phyloP scores from a whole-genome alignment of 2,797 vertebrate genomes.

The Molossus molossus region DNA sequence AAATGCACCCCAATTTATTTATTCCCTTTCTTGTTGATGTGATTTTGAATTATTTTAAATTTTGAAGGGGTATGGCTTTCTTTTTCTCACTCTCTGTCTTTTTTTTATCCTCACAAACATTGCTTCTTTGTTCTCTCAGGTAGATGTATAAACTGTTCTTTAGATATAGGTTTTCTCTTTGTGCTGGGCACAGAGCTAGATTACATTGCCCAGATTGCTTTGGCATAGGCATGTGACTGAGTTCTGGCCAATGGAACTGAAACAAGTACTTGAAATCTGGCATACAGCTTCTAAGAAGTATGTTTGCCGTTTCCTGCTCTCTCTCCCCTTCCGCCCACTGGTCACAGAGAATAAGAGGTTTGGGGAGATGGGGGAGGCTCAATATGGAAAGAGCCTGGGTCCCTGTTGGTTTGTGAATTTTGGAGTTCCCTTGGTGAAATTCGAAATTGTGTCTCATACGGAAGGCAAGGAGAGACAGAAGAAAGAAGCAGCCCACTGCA shows the following conservation, averaged over 20 bases:
- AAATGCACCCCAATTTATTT: conserved; percentile 2
- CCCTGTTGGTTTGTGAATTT: neutral
- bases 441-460: neutral
- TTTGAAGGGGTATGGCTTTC: neutral
- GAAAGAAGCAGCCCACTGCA: neutral
- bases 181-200: neutral
- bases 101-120: neutral
- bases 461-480: neutral
- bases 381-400: neutral
- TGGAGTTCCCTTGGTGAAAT: neutral
- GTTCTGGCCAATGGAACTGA: neutral
- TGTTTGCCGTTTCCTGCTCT: neutral
- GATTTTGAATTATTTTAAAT: conserved; percentile 6
- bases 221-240: neutral
- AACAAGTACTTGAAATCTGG: neutral
- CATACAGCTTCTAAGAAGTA: neutral
- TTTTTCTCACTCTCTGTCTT: neutral
- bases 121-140: conserved; percentile 34
- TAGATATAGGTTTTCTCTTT: neutral
- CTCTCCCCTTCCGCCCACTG: neutral
- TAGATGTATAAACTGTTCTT: neutral
- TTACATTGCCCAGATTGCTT: neutral
- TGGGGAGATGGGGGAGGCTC: neutral
- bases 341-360: neutral
- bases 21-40: neutral